phyloP scores from a whole-genome alignment of 2,888 invertebrate genomes.

The Eupelmus urozonus region DNA sequence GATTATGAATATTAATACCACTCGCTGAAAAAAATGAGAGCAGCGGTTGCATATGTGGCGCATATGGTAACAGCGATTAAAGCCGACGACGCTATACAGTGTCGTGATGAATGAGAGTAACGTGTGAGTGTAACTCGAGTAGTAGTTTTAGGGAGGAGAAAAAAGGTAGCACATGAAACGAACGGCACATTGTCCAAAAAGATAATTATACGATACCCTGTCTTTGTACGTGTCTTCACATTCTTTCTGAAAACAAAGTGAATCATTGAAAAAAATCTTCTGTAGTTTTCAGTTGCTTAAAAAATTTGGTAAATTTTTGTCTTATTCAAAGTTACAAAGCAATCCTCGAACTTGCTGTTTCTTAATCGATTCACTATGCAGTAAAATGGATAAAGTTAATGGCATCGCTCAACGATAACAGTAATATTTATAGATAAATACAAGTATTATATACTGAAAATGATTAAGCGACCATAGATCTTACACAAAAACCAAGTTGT shows the following conservation, averaged over 20 bases:
- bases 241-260: constrained; percentile 86
- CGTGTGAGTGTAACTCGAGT: constrained; percentile 71
- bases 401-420: constrained; percentile 47
- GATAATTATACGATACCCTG: constrained; percentile 84
- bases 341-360: constrained; percentile 32
- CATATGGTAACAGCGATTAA: constrained; percentile 70
- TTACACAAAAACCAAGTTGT: constrained; percentile 61
- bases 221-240: constrained; percentile 90
- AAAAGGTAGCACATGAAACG: constrained; percentile 76
- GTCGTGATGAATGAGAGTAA: constrained; percentile 71
- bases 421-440: constrained; percentile 51
- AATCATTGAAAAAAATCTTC: constrained; percentile 71
- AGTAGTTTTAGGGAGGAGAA: constrained; percentile 67
- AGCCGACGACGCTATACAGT: constrained; percentile 67
- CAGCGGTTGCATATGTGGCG: constrained; percentile 66
- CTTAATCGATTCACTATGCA: constrained; percentile 58
- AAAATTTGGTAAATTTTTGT: background rate
- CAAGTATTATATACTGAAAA: constrained; percentile 57
- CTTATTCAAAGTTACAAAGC: constrained; percentile 29
- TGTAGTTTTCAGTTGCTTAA: constrained; percentile 44
- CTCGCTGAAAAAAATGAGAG: constrained; percentile 63
- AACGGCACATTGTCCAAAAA: constrained; percentile 77
- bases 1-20: constrained; percentile 61
- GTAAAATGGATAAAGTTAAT: constrained; percentile 54
- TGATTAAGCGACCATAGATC: constrained; percentile 60